These are phyloP conservation scores for Manis pentadactyla DNA, from an alignment of 2,797 vertebrate genomes.

Conservation along the genomic window DNA sequence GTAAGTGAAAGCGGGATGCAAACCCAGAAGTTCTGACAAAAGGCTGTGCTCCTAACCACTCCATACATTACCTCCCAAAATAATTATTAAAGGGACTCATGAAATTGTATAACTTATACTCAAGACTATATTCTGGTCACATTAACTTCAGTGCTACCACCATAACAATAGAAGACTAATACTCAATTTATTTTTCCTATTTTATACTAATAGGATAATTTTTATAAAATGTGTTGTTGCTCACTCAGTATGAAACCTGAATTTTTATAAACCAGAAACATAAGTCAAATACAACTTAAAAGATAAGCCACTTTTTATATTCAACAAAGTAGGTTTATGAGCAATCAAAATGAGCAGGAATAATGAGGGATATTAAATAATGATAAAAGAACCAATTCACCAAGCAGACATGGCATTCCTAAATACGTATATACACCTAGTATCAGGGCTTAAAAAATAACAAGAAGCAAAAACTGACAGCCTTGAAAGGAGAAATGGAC, in stretches of 20 bases:
- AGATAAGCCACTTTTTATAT: neutral
- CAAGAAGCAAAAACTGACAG: neutral
- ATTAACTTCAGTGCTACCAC: neutral
- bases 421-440: neutral
- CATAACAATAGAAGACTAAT: neutral
- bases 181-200: neutral
- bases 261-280: neutral
- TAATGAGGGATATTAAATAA: neutral
- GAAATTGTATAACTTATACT: neutral
- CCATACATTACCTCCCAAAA: neutral
- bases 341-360: neutral
- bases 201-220: neutral
- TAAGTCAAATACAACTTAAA: neutral
- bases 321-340: neutral
- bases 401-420: neutral
- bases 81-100: neutral
- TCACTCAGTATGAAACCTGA: neutral
- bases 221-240: neutral
- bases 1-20: neutral
- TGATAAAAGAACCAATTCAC: neutral
- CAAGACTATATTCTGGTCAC: neutral
- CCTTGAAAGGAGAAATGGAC: neutral
- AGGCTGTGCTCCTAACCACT: neutral
- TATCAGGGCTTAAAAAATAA: neutral
- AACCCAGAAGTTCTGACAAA: neutral